Evolutionary conservation across 37 sponge, comb jelly and placozoan genomes (phyloP), one percentile per base, ranked within the genome.

Genomic region (Petrosia ficiformis): DNA sequence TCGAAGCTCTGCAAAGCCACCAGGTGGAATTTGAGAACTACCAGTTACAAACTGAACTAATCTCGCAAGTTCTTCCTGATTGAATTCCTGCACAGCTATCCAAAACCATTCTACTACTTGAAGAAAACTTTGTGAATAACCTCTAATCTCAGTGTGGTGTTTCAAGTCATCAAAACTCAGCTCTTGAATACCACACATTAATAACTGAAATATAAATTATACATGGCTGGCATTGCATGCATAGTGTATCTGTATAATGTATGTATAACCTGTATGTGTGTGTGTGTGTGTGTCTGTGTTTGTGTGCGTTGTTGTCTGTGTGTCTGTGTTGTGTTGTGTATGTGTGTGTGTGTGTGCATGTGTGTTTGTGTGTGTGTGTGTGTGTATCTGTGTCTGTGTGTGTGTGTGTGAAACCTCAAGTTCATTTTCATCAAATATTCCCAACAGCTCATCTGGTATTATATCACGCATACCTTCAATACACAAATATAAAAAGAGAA

Each of bases 391-490:
- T n/a, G n/a, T n/a, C n/a, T n/a, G n/a, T n/a, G n/a, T n/a, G n/a
- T n/a, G n/a, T n/a, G n/a, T n/a, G n/a, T n/a, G n/a, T n/a, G n/a
- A n/a, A n/a, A 96, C 95, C 92, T 96, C 97, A 32, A 96, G 65
- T 81, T 96, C 97, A 82, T 90, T 90, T 44, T 96, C 97, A 90
- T 93, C 95, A 87, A 96, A 96, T 28, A 96, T 87, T 16, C 79
- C 67, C 30, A 96, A 44, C 29, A 96, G 59, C 31, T 77, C 69
- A 29, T 92, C 93, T 4, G 97, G 94, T 26, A 96, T 68, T 28
- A 96, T 65, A 1, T 87, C 89, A 78, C 85, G 84, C 30, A 96
- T 77, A 44, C 97, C 97, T 89, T 59, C 28, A 82, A 65, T 25
- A 8, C 28, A 61, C 54, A 48, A 48, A 5, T n/a, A n/a, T n/a